Evolutionary conservation across 2,113 vertebrate species (phyloP).

Genomic region (Columba livia): DNA sequence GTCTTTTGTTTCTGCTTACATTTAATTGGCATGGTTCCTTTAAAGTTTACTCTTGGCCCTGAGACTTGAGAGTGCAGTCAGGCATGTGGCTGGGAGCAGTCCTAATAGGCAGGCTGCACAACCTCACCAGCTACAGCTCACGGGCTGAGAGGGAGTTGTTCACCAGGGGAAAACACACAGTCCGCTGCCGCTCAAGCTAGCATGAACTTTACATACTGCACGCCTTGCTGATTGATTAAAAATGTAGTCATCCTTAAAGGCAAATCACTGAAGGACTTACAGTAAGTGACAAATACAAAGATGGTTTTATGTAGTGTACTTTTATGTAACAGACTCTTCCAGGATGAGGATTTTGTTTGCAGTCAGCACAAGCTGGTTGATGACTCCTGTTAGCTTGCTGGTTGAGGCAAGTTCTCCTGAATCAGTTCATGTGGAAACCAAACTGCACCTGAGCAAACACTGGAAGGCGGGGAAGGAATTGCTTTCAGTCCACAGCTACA

Average conservation of each 20-base stretch:
- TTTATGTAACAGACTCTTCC: slow-evolving; percentile 1
- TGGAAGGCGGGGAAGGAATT: slow-evolving; percentile 42
- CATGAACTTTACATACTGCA: slow-evolving; percentile 64
- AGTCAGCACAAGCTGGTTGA: neutral
- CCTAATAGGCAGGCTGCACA: slow-evolving; percentile 46
- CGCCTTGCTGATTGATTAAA: slow-evolving; percentile 73
- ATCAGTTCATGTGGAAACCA: slow-evolving; percentile 60
- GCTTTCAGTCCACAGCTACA: slow-evolving; percentile 57
- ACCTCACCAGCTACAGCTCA: slow-evolving; percentile 58
- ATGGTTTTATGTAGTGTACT: slow-evolving; percentile 29
- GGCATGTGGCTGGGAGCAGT: slow-evolving; percentile 50
- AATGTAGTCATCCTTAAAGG: slow-evolving; percentile 73
- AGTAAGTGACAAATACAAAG: slow-evolving; percentile 46
- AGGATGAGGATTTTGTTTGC: slow-evolving; percentile 46
- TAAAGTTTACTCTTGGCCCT: slow-evolving; percentile 59
- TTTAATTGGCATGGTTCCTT: slow-evolving; percentile 59
- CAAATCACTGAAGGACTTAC: slow-evolving; percentile 51
- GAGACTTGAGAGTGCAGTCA: slow-evolving; percentile 63
- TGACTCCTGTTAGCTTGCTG: slow-evolving; percentile 13
- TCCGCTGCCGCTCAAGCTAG: slow-evolving; percentile 44
- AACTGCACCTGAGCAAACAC: slow-evolving; percentile 76
- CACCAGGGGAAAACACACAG: slow-evolving; percentile 42
- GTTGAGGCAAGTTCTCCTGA: slow-evolving; percentile 43
- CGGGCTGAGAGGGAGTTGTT: slow-evolving; percentile 32
- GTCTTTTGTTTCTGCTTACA: slow-evolving; percentile 28